phyloP scores from a whole-genome alignment of 2,888 invertebrate species.

The Dicyrtomina minuta region DNA sequence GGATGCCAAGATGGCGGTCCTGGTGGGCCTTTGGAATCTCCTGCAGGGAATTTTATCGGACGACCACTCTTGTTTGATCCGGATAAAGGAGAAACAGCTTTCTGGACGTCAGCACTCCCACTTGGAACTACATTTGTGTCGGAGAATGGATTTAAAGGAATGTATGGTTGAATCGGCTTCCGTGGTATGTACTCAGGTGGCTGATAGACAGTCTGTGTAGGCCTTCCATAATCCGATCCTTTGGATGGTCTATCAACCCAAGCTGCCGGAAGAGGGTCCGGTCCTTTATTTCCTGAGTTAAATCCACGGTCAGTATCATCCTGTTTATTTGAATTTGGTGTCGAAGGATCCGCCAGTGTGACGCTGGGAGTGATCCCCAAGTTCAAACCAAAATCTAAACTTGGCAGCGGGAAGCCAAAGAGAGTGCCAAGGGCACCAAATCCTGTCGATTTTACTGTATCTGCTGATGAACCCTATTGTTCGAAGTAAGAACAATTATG shows the following conservation, averaged over 20 bases:
- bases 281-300: slow-evolving; percentile 40
- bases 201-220: slow-evolving; percentile 39
- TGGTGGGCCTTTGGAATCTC: slow-evolving; percentile 28
- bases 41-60: slow-evolving; percentile 2
- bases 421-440: slow-evolving; percentile 62
- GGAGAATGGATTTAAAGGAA: slow-evolving; percentile 50
- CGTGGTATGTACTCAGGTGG: slow-evolving; percentile 53
- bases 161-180: slow-evolving; percentile 52
- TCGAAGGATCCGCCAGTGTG: slow-evolving; percentile 25
- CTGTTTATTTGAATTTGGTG: slow-evolving; percentile 26
- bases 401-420: slow-evolving; percentile 79
- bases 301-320: slow-evolving; percentile 33
- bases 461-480: slow-evolving; percentile 40
- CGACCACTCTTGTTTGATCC: slow-evolving; percentile 4
- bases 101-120: slow-evolving; percentile 48
- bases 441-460: slow-evolving; percentile 42
- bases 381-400: slow-evolving; percentile 65
- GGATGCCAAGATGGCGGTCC: slow-evolving; percentile 50
- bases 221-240: slow-evolving; percentile 23
- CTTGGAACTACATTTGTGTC: slow-evolving; percentile 45
- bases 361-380: slow-evolving; percentile 49
- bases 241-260: slow-evolving; percentile 52
- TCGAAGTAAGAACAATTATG: neutral
- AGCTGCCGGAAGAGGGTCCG: slow-evolving; percentile 49
- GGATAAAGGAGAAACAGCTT: slow-evolving; percentile 41